Conservation (phyloP, 2,888 invertebrate genomes). For the Ariolimax columbianus region DNA sequence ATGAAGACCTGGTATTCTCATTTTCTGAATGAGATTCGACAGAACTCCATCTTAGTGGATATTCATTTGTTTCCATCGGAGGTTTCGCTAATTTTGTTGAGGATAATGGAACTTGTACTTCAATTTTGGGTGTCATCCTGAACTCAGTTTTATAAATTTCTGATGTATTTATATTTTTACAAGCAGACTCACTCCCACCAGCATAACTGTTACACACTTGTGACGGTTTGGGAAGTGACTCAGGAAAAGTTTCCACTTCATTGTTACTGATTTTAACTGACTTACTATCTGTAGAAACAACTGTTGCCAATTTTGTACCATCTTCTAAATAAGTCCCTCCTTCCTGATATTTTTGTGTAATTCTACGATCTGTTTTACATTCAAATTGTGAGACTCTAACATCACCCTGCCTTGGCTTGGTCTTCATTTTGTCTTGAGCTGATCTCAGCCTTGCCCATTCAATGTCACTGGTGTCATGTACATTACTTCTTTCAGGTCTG, state of each 20-base stretch:
- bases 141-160: conserved; percentile 11
- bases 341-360: background rate
- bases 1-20: conserved; percentile 6
- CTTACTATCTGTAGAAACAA: background rate
- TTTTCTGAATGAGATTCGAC: background rate
- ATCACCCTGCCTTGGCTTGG: background rate
- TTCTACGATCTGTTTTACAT: background rate
- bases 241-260: background rate
- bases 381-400: background rate
- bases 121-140: background rate
- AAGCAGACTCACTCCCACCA: background rate
- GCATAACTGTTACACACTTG: background rate
- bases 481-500: background rate
- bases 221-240: background rate
- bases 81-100: background rate
- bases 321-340: background rate
- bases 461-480: background rate
- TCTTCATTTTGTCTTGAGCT: background rate
- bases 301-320: background rate
- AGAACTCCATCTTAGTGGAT: background rate
- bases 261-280: background rate
- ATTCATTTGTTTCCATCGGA: background rate
- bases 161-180: background rate
- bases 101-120: background rate
- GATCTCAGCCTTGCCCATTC: background rate